Conservation (phyloP, 2,888 invertebrate genomes). For the Alloscopus bannaensis region DNA sequence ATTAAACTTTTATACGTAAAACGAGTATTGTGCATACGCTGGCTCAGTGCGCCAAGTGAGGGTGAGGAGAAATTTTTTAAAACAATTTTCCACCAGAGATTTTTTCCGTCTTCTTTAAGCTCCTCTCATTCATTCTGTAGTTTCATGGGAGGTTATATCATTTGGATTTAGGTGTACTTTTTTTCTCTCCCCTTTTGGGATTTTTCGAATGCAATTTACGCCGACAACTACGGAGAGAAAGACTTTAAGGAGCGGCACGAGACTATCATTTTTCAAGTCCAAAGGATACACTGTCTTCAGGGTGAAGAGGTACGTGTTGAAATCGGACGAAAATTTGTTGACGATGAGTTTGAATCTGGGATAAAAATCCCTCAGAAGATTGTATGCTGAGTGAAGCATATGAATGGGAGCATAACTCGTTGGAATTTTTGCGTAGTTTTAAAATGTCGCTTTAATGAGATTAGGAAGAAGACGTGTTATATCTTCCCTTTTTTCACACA, state of each 20-base stretch:
- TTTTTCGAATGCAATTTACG: not conserved
- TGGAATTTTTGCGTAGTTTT: slow-evolving; percentile 38
- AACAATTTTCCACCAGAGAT: slow-evolving; percentile 38
- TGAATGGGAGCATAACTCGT: too few relatives aligned
- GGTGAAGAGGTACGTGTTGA: not conserved
- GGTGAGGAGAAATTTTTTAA: slow-evolving; percentile 24
- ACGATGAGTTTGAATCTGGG: slow-evolving; percentile 7
- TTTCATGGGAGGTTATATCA: slow-evolving; percentile 6
- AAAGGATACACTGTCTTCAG: too few relatives aligned
- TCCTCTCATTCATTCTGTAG: slow-evolving; percentile 10
- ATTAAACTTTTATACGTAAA: slow-evolving; percentile 44
- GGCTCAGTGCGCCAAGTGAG: not conserved
- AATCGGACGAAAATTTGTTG: not conserved
- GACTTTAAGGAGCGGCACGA: too few relatives aligned
- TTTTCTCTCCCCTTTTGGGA: slow-evolving; percentile 12
- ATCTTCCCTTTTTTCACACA: slow-evolving; percentile 18
- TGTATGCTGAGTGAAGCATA: slow-evolving; percentile 8
- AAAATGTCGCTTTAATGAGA: slow-evolving; percentile 45
- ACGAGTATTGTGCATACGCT: not conserved
- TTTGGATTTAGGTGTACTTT: not conserved
- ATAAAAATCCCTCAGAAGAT: slow-evolving; percentile 14
- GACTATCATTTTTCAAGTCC: slow-evolving; percentile 16
- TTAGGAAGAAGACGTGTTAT: slow-evolving; percentile 20
- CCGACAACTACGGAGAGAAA: not conserved
- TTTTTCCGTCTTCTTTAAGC: slow-evolving; percentile 19